Evolutionary conservation across 2,113 vertebrate species (phyloP).

Genomic region (Caloenas nicobarica): DNA sequence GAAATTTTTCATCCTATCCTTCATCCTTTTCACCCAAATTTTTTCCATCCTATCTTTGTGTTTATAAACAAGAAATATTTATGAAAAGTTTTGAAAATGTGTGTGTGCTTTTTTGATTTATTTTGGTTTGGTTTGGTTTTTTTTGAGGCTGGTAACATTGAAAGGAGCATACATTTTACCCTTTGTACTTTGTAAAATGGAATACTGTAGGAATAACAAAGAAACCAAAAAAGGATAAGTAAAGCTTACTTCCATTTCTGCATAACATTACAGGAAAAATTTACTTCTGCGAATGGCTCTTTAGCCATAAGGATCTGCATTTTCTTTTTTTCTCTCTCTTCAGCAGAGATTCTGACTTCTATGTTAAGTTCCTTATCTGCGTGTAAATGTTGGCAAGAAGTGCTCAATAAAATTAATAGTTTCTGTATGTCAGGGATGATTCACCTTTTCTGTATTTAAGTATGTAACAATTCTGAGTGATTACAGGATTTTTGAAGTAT

Average conservation of each 20-base stretch:
- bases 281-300: not conserved
- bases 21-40: not conserved
- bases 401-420: not conserved
- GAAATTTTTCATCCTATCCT: no score
- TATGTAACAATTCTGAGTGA: not conserved
- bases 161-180: not conserved
- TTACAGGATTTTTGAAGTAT: not conserved
- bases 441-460: not conserved
- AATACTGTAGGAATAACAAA: not conserved
- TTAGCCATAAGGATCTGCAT: not conserved
- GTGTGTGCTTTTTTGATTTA: accelerated
- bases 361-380: not conserved
- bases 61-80: not conserved
- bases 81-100: not conserved
- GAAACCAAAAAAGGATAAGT: not conserved
- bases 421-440: not conserved
- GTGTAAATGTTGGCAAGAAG: not conserved
- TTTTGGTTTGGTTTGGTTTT: not conserved
- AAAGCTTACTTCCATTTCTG: not conserved
- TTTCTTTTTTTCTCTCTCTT: not conserved
- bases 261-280: not conserved
- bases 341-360: conserved; percentile 23
- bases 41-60: not conserved
- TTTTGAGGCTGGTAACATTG: not conserved
- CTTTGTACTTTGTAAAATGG: not conserved